phyloP scores from a whole-genome alignment of 2,888 invertebrate species.

The Oxycera nigricornis region DNA sequence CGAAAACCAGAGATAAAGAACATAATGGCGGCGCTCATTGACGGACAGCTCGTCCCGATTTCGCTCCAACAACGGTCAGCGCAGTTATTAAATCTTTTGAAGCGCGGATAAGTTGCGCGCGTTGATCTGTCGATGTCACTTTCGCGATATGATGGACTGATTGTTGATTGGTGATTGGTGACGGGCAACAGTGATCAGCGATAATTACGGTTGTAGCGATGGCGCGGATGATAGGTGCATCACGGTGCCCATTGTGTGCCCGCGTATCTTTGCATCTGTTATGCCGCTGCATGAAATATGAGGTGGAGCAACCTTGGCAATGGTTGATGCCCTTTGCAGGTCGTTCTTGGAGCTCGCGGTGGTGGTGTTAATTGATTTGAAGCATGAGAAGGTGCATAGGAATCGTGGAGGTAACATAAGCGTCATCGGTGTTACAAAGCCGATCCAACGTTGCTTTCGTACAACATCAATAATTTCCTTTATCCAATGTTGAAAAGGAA shows the following conservation, averaged over 20 bases:
- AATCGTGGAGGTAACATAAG: too few species aligned
- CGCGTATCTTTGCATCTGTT: background rate
- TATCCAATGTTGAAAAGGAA: too few species aligned
- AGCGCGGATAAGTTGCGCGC: conserved; percentile 16
- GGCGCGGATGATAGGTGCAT: background rate
- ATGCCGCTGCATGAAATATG: background rate
- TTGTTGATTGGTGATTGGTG: conserved; percentile 8
- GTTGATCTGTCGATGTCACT: conserved; percentile 34
- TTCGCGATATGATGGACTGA: background rate
- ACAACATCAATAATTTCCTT: too few species aligned
- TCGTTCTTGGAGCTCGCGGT: background rate
- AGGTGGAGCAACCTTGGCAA: conserved; percentile 13
- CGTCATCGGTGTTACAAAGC: too few species aligned
- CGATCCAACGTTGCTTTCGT: too few species aligned
- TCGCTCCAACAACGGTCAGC: too few species aligned
- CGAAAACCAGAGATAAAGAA: background rate
- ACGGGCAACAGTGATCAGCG: background rate
- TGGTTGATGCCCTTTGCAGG: conserved; percentile 21
- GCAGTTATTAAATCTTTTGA: background rate
- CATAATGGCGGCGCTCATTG: background rate
- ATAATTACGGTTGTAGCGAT: background rate
- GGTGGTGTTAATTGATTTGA: too few species aligned
- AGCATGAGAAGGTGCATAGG: too few species aligned
- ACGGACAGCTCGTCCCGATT: too few species aligned
- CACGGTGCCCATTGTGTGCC: background rate